Evolutionary conservation across 2,797 vertebrate species (phyloP), one percentile per base, ranked within the genome.

Genomic region (Acanthornis magna): DNA sequence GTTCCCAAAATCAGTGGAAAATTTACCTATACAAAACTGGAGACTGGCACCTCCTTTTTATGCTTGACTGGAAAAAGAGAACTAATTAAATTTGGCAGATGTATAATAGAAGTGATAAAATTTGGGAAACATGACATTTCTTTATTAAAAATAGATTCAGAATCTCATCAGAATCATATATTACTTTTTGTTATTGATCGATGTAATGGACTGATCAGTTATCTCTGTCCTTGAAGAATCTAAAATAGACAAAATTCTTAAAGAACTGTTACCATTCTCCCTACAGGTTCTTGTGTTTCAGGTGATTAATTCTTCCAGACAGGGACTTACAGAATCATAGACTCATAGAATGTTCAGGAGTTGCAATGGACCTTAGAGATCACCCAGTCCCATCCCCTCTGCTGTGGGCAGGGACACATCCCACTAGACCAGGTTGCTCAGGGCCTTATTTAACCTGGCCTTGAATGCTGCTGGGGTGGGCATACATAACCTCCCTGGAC

Each of bases 301-400:
- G 61, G 9, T 62, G 45, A 29, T n/a, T 54, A 58, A 40, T 55
- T 77, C 32, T 66, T 67, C 22, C 7, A 12, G 11, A 42, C 34
- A 36, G 26, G 17, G 21, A 36, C 45, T 32, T 75, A 58, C 1
- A 67, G 32, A 58, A 22, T 32, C 8, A 43, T 43, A 36, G 13
- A 42, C 16, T 74, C 9, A 5, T 10, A 11, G 51, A 27, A 26
- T 4, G 12, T 18, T 43, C 45, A 58, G 38, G 45, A 11, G 11
- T 36, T 66, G 36, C 27, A 84, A 66, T 18, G 43, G 11, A 25
- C 53, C 9, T 8, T 66, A 43, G 53, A 51, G 22, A 43, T 60
- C 8, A 27, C 6, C 18, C 15, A 51, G 14, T 58, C 8, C 0
- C 1, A n/a, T n/a, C n/a, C n/a, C n/a, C n/a, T n/a, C n/a, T n/a